Percentiles rank a stretch among this genome's conserved stretches.
These are phyloP conservation scores for Drosophila nigrodunni DNA, from an alignment of 1,140 invertebrate genomes.

Conservation along the genomic window DNA sequence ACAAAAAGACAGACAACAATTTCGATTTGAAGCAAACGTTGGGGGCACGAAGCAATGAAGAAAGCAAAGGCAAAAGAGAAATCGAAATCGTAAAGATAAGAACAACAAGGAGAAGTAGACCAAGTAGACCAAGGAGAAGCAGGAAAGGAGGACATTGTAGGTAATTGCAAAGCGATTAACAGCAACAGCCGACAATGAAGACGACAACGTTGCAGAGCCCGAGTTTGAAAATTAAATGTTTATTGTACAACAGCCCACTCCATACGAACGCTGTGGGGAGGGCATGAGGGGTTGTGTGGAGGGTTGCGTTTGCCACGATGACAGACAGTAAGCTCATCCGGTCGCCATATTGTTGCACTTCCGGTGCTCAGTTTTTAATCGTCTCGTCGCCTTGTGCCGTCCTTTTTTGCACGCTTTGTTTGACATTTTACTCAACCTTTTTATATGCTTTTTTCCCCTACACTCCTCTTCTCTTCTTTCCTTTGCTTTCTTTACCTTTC, in stretches of 20 bases:
- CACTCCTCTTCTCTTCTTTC: conserved; percentile 10
- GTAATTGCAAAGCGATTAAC: conserved; percentile 80
- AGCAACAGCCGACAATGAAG: conserved; percentile 61
- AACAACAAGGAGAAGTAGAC: not conserved
- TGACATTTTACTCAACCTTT: conserved; percentile 52
- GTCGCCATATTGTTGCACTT: conserved; percentile 81
- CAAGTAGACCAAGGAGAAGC: conserved; percentile 11
- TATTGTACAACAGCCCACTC: conserved; percentile 69
- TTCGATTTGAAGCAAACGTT: conserved; percentile 64
- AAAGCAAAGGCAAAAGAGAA: conserved; percentile 32
- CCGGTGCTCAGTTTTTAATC: conserved; percentile 80
- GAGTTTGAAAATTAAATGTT: conserved; percentile 79
- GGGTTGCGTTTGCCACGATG: conserved; percentile 7
- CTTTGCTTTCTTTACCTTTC: conserved; percentile 38
- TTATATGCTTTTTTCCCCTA: not conserved
- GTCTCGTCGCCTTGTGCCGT: conserved; percentile 52
- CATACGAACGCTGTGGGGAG: not conserved
- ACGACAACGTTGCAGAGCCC: conserved; percentile 32
- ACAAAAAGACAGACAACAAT: conserved; percentile 53
- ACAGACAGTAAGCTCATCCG: conserved; percentile 77
- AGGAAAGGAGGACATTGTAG: conserved; percentile 62
- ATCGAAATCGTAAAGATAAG: not conserved
- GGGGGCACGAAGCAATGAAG: not conserved
- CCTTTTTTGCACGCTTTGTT: conserved; percentile 56
- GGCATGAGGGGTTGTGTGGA: not conserved